phyloP scores from a whole-genome alignment of 2,797 vertebrate genomes.

The Spinus pinus region DNA sequence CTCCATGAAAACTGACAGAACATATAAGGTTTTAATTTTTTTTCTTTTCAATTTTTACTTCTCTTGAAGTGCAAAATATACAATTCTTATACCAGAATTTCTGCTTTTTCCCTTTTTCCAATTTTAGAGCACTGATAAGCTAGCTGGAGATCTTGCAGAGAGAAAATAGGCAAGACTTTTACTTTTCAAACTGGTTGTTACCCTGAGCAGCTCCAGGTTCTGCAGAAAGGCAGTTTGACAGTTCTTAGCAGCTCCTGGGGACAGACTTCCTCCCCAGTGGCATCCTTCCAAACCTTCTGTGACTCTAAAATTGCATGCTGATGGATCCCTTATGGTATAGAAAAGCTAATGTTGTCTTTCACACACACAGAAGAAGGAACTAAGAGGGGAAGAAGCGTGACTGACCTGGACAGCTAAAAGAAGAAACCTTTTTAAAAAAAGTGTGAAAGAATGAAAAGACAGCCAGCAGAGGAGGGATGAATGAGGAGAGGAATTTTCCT shows the following conservation, averaged over 20 bases:
- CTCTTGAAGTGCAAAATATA: background rate
- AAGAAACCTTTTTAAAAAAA: background rate
- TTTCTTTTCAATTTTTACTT: background rate
- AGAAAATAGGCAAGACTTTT: background rate
- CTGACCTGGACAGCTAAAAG: constrained; percentile 42
- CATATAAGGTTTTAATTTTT: background rate
- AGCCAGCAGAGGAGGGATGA: background rate
- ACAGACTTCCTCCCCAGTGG: constrained; percentile 23
- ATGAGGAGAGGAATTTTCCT: background rate
- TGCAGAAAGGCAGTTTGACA: constrained; percentile 32
- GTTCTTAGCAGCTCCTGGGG: constrained; percentile 8
- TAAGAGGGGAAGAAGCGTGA: background rate
- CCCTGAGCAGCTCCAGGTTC: background rate
- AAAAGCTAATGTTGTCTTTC: constrained; percentile 22
- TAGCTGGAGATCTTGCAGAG: background rate
- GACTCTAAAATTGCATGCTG: constrained; percentile 9
- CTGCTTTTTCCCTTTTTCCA: background rate
- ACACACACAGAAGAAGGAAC: background rate
- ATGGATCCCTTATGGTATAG: constrained; percentile 20
- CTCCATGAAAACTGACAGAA: background rate
- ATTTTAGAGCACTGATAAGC: background rate
- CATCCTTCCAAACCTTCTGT: constrained; percentile 46
- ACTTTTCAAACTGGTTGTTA: constrained; percentile 4
- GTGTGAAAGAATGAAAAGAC: background rate
- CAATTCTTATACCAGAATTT: background rate